phyloP scores from a whole-genome alignment of 2,888 invertebrate species.

The Neria commutata region DNA sequence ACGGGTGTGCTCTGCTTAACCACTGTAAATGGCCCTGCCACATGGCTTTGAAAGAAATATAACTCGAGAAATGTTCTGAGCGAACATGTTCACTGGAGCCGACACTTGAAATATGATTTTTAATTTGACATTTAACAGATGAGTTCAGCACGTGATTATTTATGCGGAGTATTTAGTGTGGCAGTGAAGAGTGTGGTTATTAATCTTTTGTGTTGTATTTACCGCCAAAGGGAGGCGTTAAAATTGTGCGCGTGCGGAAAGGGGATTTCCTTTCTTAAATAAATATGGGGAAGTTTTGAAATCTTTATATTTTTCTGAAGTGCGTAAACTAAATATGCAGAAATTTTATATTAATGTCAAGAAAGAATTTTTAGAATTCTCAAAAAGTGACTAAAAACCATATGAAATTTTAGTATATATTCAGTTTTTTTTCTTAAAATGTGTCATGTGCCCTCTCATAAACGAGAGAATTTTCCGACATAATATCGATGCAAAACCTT shows the following conservation, averaged over 20 bases:
- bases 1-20: neutral
- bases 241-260: neutral
- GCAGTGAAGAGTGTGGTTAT: neutral
- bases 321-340: too few relatives aligned
- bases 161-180: conserved; percentile 1
- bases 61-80: neutral
- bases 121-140: conserved; percentile 17
- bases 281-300: too few relatives aligned
- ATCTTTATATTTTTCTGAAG: too few relatives aligned
- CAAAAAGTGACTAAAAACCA: too few relatives aligned
- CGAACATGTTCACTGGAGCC: neutral
- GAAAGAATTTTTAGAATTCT: too few relatives aligned
- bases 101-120: conserved; percentile 11
- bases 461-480: too few relatives aligned
- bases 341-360: too few relatives aligned
- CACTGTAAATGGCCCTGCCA: neutral
- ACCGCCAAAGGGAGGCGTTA: neutral
- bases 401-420: too few relatives aligned
- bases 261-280: too few relatives aligned
- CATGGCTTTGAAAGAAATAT: conserved; percentile 5
- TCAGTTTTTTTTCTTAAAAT: too few relatives aligned
- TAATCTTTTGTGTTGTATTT: neutral
- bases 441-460: too few relatives aligned
- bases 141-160: conserved; percentile 11
- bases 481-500: too few relatives aligned